Base-by-base conservation (phyloP, 2,888 invertebrate species). In the Spodoptera littoralis region DNA sequence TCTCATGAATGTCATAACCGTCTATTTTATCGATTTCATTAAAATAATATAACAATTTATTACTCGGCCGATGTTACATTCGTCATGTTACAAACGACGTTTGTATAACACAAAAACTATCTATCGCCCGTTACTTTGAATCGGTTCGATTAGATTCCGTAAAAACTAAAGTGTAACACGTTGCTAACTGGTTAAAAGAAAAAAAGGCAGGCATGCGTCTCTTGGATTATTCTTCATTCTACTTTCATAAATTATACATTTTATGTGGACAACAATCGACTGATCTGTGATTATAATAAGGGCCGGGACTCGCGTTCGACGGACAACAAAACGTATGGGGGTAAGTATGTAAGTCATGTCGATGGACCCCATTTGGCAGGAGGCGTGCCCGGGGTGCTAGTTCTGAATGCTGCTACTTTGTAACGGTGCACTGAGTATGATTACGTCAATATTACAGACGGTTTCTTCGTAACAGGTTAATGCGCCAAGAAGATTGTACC, bases 281-380 rank as follows among this genome's bases (percentile, higher is more conserved):
- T 90, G 85, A 93, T 93, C 90, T 93, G 93, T 92, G 90, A 94
- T 93, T 93, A 90, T 93, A 94, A 94, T 93, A 91, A 90, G 92
- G 85, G 79, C 81, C 83, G 83, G 87, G 88, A 90, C 88, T 90
- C 90, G 90, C 88, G 89, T 88, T 88, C 88, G 86, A 87, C 80
- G 86, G 89, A 88, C 88, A 85, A 78, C 77, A 68, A 73, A 80
- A 82, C 79, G 79, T 80, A 84, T 78, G 74, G 79, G 76, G 77
- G 77, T 79, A 75, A 72, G 79, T 80, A 74, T 67, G 64, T 79
- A 79, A 83, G 78, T 83, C 82, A 84, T 84, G 83, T 80, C 82
- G 79, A 84, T 86, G 86, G 75, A 81, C 84, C 80, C 83, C 76
- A 87, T 87, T 88, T 82, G 80, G 82, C 81, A 68, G 77, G 70